Conservation (phyloP, 1,140 invertebrate genomes). For the Grapholita molesta region DNA sequence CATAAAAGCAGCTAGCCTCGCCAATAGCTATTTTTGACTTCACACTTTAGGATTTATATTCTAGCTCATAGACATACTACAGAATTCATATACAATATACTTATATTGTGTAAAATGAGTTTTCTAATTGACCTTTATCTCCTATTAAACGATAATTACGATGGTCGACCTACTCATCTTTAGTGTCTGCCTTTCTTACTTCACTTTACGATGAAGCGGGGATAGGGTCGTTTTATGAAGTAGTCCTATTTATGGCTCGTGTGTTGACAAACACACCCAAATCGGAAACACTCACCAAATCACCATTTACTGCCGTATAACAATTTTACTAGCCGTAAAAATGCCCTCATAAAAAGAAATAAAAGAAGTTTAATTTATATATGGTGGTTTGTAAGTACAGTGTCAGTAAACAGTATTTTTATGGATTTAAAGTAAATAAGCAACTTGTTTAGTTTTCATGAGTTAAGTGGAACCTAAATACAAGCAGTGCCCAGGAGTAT, state of each 20-base stretch:
- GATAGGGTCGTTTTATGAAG: not conserved
- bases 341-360: constrained; percentile 34
- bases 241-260: not conserved
- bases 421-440: too few species aligned
- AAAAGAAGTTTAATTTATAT: constrained; percentile 46
- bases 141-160: not conserved
- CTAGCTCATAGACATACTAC: too few species aligned
- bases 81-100: too few species aligned
- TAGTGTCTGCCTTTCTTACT: not conserved
- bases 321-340: constrained; percentile 53
- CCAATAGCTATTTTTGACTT: not conserved
- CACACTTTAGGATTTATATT: not conserved
- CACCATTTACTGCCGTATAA: constrained; percentile 32
- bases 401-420: too few species aligned
- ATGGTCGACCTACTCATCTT: not conserved
- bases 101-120: too few species aligned
- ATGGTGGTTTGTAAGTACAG: too few species aligned
- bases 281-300: constrained; percentile 27
- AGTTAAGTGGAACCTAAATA: too few species aligned
- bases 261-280: constrained; percentile 18
- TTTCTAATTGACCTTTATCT: not conserved
- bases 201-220: not conserved
- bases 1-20: not conserved
- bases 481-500: too few species aligned
- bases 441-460: too few species aligned